Evolutionary conservation across 2,797 vertebrate species (phyloP).

Genomic region (Caiman crocodilus): DNA sequence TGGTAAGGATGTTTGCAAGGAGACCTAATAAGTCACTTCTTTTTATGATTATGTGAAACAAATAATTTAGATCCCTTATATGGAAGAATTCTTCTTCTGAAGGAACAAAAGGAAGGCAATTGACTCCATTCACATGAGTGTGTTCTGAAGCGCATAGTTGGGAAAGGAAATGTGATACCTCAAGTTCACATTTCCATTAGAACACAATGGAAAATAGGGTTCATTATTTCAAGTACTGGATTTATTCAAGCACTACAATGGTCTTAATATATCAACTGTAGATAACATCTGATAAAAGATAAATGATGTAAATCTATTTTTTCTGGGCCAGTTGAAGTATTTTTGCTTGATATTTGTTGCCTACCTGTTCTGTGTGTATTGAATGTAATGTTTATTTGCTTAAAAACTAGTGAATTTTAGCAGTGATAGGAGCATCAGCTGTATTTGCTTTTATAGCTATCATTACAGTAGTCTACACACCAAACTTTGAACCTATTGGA

Average conservation of each 20-base stretch:
- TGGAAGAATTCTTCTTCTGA: background rate
- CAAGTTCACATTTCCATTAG: background rate
- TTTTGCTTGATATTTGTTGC: background rate
- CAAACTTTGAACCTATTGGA: background rate
- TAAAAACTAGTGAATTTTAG: background rate
- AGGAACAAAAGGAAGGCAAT: background rate
- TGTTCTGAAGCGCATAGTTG: background rate
- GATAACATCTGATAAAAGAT: slow-evolving; percentile 14
- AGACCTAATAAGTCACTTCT: background rate
- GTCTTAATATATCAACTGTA: slow-evolving; percentile 9
- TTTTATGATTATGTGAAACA: background rate
- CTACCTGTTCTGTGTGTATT: background rate
- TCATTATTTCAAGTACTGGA: slow-evolving; percentile 8
- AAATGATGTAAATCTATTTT: slow-evolving; percentile 25
- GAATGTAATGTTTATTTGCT: background rate
- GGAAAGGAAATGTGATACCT: slow-evolving; percentile 16
- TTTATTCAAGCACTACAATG: background rate
- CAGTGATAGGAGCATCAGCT: background rate
- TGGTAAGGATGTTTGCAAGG: background rate
- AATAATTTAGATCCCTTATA: background rate
- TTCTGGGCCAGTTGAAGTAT: background rate
- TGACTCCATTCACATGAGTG: background rate
- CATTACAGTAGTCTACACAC: background rate
- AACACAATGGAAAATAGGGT: slow-evolving; percentile 17
- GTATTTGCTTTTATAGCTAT: background rate